Base-by-base conservation (phyloP, 2,797 vertebrate species). In the Ciconia nigra region DNA sequence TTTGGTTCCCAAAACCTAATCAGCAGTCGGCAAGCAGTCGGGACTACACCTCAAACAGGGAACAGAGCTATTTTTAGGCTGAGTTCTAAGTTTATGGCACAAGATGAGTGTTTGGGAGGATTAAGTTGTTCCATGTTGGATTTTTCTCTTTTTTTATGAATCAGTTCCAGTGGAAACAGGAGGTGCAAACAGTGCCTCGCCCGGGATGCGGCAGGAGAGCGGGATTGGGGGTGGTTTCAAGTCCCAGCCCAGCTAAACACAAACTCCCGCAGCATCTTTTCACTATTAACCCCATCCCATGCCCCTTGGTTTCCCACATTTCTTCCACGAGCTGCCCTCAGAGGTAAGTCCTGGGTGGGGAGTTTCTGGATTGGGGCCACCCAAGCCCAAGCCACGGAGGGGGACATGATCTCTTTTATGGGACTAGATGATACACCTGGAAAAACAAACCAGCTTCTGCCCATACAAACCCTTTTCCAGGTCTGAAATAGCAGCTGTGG, bases 201-300 rank as follows among this genome's bases (percentile, higher is more conserved):
- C 37, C 6, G 20, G 69, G 37, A 59, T 25, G 86, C 5, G 20
- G 62, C 42, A 62, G 73, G 29, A 79, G 8, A 63, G 9, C 0
- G 0, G 65, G 41, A 42, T 0, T 0, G 0, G 44, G 65, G 25
- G 5, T 1, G 42, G 58, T 29, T 69, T 65, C 21, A 7, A 29
- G 10, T 9, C 39, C 61, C 47, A 79, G 16, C 12, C 61, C 65
- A 49, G 63, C 79, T 17, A 10, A 61, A 87, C 31, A 8, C 62
- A 26, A 76, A 26, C 31, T n/a, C 44, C 65, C 9, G 6, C 16
- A 15, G 72, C 57, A 78, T 15, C 41, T 74, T 54, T 25, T 21
- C 3, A 1, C 41, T 44, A 9, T 19, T 17, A 87, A 44, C 21
- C 37, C 20, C 76, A 22, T 3, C 62, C 49, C 52, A 58, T 37